Percentiles rank a stretch among this genome's conserved stretches.
Conservation (phyloP, 1,140 invertebrate species). For the Drosophila orosa region DNA sequence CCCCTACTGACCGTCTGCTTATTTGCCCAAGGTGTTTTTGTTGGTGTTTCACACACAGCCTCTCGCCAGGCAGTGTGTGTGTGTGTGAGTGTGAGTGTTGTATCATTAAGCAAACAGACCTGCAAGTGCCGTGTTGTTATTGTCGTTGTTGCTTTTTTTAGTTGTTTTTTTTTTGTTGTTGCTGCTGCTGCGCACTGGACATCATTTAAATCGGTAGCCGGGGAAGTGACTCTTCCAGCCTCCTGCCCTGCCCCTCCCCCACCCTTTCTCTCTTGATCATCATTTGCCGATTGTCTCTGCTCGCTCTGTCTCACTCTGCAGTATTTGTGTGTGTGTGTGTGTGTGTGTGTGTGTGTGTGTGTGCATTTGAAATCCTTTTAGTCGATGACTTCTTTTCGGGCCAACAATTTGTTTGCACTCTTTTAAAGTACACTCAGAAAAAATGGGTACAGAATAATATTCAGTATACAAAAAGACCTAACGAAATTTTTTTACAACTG, state of each 20-base stretch:
- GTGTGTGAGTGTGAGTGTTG: slow-evolving; percentile 26
- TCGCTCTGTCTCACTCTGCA: background rate
- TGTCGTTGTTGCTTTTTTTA: slow-evolving; percentile 23
- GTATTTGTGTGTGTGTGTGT: slow-evolving; percentile 1
- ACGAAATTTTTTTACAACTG: background rate
- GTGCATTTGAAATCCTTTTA: slow-evolving; percentile 41
- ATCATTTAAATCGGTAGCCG: slow-evolving; percentile 70
- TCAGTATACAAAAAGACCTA: background rate
- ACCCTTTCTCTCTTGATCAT: slow-evolving; percentile 17
- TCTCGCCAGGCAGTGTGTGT: slow-evolving; percentile 1
- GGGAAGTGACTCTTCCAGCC: slow-evolving; percentile 7
- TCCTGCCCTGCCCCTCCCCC: background rate
- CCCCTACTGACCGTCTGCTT: slow-evolving; percentile 8
- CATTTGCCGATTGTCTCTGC: slow-evolving; percentile 20
- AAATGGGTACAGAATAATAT: background rate
- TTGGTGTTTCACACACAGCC: slow-evolving; percentile 42
- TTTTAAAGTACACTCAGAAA: slow-evolving; percentile 5
- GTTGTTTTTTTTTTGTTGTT: slow-evolving; percentile 25
- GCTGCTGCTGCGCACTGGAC: slow-evolving; percentile 37
- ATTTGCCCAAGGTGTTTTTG: slow-evolving; percentile 68
- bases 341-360: slow-evolving; percentile 9
- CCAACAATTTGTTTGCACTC: slow-evolving; percentile 58
- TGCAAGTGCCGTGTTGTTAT: slow-evolving; percentile 42
- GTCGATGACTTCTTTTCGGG: slow-evolving; percentile 36
- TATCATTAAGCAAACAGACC: slow-evolving; percentile 73